Conservation (phyloP, 2,797 vertebrate genomes). For the Acanthornis magna region DNA sequence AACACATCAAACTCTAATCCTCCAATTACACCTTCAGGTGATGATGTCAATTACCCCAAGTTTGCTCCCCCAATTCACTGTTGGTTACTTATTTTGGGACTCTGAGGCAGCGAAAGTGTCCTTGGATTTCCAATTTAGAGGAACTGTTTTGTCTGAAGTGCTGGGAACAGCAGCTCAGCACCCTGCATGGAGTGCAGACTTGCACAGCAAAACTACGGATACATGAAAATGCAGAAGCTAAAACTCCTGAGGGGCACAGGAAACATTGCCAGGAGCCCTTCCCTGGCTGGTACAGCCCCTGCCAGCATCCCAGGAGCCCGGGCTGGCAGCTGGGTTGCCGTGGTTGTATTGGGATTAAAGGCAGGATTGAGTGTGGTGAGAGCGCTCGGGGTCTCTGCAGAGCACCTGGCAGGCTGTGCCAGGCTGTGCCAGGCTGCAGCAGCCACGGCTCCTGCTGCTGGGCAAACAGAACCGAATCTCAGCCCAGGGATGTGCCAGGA, state of each 20-base stretch:
- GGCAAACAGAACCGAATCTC: neutral
- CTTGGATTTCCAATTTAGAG: too few relatives aligned
- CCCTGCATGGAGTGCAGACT: too few relatives aligned
- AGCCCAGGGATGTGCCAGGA: neutral
- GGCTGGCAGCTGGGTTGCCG: neutral
- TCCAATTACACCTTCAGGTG: too few relatives aligned
- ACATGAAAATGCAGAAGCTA: too few relatives aligned
- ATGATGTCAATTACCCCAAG: too few relatives aligned
- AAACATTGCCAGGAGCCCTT: neutral
- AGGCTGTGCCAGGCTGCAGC: neutral
- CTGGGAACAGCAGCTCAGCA: too few relatives aligned
- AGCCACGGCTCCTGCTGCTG: neutral
- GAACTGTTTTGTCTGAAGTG: too few relatives aligned
- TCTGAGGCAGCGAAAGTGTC: too few relatives aligned
- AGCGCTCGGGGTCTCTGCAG: neutral
- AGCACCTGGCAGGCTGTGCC: neutral
- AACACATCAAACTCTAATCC: too few relatives aligned
- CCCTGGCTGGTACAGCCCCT: neutral
- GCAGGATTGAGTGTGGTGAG: slow-evolving; percentile 8
- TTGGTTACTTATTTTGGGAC: too few relatives aligned
- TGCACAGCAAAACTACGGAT: too few relatives aligned
- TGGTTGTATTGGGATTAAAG: slow-evolving; percentile 9
- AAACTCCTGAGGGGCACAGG: neutral
- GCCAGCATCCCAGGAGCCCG: neutral
- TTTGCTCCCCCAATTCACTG: too few relatives aligned